These are phyloP conservation scores for Bos indicus DNA, from an alignment of 2,113 vertebrate species.

Conservation along the genomic window DNA sequence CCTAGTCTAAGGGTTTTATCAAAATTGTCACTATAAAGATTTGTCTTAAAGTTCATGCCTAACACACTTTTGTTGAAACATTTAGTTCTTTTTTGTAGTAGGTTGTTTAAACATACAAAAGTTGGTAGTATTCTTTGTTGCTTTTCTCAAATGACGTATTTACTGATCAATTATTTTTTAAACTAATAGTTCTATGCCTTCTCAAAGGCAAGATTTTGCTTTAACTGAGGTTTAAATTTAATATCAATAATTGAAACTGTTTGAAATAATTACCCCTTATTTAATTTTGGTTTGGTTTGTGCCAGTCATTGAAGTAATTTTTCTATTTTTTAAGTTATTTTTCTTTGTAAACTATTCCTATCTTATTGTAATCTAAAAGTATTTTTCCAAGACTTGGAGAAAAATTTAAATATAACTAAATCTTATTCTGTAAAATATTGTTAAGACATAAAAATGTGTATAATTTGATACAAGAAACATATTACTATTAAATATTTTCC, in stretches of 20 bases:
- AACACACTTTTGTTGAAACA: slow-evolving; percentile 15
- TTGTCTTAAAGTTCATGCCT: not conserved
- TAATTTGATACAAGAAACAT: slow-evolving; percentile 27
- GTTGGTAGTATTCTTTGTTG: not conserved
- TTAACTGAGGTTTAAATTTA: slow-evolving; percentile 26
- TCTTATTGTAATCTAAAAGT: slow-evolving; percentile 20
- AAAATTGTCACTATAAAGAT: not conserved
- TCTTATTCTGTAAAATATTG: slow-evolving; percentile 3
- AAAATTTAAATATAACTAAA: slow-evolving; percentile 23
- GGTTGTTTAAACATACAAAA: slow-evolving; percentile 31
- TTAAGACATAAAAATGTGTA: not conserved
- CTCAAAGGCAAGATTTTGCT: slow-evolving; percentile 34
- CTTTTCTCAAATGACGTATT: slow-evolving; percentile 7
- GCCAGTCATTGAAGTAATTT: slow-evolving; percentile 2
- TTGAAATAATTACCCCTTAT: not conserved
- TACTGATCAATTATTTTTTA: slow-evolving; percentile 26
- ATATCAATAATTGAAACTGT: not conserved
- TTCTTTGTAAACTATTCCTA: slow-evolving; percentile 27
- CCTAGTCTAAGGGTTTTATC: slow-evolving; percentile 35
- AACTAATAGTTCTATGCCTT: not conserved
- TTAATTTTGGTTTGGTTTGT: slow-evolving; percentile 12
- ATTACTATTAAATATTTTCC: not conserved
- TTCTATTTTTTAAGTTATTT: slow-evolving; percentile 5
- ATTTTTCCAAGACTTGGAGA: slow-evolving; percentile 21
- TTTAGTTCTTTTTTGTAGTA: not conserved